phyloP scores from a whole-genome alignment of 1,140 invertebrate species.

The Philopotamus ludificatus region DNA sequence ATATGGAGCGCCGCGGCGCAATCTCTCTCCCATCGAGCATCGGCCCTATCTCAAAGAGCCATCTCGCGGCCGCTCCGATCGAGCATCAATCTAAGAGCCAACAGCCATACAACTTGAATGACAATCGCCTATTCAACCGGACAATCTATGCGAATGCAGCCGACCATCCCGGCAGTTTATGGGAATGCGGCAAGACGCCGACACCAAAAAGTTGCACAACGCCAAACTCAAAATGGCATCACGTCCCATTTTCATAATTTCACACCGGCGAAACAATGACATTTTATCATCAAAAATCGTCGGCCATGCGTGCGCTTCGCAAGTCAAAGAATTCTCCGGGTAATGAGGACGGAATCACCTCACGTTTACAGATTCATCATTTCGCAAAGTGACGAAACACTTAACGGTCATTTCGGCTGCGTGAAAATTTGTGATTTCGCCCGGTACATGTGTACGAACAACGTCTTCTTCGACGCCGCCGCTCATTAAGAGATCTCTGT shows the following conservation, averaged over 20 bases:
- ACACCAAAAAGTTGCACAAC: background rate
- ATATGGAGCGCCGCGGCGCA: slow-evolving; percentile 6
- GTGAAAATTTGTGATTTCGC: background rate
- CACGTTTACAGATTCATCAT: too few relatives aligned
- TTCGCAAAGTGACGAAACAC: too few relatives aligned
- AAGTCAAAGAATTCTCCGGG: background rate
- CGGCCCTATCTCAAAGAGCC: too few relatives aligned
- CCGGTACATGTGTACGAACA: background rate
- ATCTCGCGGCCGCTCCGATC: background rate
- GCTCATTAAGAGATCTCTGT: background rate
- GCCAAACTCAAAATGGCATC: background rate
- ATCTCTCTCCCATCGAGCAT: slow-evolving; percentile 9
- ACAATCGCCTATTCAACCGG: slow-evolving; percentile 23
- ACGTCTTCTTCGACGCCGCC: background rate
- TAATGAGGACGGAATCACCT: too few relatives aligned
- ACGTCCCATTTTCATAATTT: too few relatives aligned
- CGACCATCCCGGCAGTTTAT: background rate
- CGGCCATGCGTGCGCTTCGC: background rate
- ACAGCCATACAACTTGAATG: slow-evolving; percentile 6
- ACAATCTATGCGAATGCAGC: slow-evolving; percentile 9
- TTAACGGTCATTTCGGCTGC: background rate
- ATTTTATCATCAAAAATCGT: background rate
- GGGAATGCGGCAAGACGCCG: background rate
- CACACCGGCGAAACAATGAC: background rate
- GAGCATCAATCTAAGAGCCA: slow-evolving; percentile 7